These are phyloP conservation scores for Pogonocichla stellata DNA, from an alignment of 2,113 vertebrate genomes.

Conservation along the genomic window DNA sequence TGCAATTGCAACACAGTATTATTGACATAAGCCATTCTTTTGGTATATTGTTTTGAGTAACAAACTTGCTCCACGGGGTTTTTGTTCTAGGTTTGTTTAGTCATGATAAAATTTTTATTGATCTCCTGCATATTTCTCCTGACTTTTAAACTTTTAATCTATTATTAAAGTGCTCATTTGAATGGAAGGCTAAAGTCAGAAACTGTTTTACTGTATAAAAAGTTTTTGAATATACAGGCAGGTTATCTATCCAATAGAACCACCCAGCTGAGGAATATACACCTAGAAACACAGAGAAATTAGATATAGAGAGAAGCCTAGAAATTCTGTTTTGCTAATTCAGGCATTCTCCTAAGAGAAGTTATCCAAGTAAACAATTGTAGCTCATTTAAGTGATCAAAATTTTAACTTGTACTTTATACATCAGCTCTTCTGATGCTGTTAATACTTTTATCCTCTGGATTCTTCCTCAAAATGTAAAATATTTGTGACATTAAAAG, in stretches of 20 bases:
- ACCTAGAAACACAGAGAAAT: background rate
- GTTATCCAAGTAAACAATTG: background rate
- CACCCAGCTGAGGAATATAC: background rate
- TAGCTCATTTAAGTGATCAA: background rate
- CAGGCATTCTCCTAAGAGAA: background rate
- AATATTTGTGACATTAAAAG: background rate
- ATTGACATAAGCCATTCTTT: background rate
- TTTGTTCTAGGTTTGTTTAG: constrained; percentile 19
- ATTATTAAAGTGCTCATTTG: constrained; percentile 35
- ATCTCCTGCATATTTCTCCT: background rate
- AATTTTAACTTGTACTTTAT: background rate
- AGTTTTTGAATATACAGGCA: background rate
- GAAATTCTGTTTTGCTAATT: background rate
- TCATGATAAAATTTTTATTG: constrained; percentile 13
- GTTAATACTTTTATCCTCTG: background rate
- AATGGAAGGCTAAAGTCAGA: constrained; percentile 3
- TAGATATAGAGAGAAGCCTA: background rate
- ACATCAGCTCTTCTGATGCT: background rate
- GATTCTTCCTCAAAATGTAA: background rate
- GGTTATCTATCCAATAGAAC: background rate
- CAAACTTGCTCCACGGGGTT: background rate
- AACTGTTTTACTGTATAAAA: background rate
- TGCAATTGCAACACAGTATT: background rate
- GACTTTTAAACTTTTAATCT: constrained; percentile 2
- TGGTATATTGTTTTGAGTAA: background rate